phyloP scores from a whole-genome alignment of 2,113 vertebrate species.

The Shinisaurus crocodilurus region DNA sequence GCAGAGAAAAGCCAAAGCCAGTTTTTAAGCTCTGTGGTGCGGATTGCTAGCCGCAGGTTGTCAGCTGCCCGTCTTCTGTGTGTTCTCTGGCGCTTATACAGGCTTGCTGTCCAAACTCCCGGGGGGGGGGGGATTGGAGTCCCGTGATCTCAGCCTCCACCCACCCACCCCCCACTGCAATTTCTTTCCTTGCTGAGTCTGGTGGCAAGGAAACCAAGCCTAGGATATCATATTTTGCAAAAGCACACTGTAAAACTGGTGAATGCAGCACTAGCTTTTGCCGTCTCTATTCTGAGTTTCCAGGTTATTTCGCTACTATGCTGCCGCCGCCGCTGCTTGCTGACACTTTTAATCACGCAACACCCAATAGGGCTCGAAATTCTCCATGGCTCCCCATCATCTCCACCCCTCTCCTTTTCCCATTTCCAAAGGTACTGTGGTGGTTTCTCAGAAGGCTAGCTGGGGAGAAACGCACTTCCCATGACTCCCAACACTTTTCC shows the following conservation, averaged over 20 bases:
- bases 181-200: conserved; percentile 18
- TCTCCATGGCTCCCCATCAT: conserved; percentile 73
- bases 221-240: conserved; percentile 21
- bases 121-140: conserved; percentile 28
- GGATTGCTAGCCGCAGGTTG: too few species aligned
- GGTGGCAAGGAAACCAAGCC: conserved; percentile 18
- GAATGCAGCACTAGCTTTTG: conserved; percentile 81
- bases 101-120: not conserved
- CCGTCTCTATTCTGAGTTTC: conserved; percentile 76
- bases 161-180: too few species aligned
- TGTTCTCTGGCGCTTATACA: not conserved
- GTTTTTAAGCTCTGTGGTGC: not conserved
- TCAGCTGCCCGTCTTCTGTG: not conserved
- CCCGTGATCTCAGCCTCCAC: not conserved
- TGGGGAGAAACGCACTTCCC: not conserved
- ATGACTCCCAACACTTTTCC: not conserved
- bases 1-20: not conserved
- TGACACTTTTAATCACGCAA: conserved; percentile 54
- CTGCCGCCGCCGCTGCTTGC: conserved; percentile 76
- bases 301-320: conserved; percentile 73
- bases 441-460: conserved; percentile 40
- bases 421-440: conserved; percentile 25
- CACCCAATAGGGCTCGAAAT: conserved; percentile 78
- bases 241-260: conserved; percentile 72
- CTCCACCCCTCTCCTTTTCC: conserved; percentile 47